Percentiles rank a stretch among this genome's conserved stretches.
Evolutionary conservation across 2,797 vertebrate species (phyloP).

Genomic region (Tadarida brasiliensis): DNA sequence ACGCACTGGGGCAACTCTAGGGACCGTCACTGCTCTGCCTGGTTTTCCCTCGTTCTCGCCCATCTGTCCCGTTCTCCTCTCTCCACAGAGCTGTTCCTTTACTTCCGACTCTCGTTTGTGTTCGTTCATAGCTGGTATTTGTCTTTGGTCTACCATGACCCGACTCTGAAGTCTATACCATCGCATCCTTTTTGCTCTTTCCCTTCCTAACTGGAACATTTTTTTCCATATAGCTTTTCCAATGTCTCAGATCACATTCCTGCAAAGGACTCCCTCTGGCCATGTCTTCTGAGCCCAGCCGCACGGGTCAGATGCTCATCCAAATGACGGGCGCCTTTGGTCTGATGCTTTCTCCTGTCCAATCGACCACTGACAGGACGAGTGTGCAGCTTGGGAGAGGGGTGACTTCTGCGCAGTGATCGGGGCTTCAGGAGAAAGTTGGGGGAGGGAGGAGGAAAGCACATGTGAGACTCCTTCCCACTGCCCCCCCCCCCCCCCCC

Average conservation of each 20-base stretch:
- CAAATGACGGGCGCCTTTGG: neutral
- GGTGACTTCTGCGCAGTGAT: neutral
- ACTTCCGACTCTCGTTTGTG: neutral
- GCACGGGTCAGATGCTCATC: neutral
- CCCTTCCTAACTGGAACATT: conserved; percentile 39
- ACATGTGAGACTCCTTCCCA: neutral
- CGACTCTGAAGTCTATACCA: neutral
- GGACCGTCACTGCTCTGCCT: neutral
- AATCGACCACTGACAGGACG: neutral
- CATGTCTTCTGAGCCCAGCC: neutral
- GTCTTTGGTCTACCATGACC: neutral
- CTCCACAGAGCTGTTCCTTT: neutral
- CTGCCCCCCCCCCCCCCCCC: rapidly evolving
- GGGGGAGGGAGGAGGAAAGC: neutral
- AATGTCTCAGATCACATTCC: neutral
- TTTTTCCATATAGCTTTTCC: neutral
- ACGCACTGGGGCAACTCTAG: neutral
- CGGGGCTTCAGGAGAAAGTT: neutral
- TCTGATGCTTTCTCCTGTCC: neutral
- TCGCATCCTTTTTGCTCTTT: neutral
- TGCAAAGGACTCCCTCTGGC: neutral
- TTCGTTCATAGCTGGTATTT: neutral
- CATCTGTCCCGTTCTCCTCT: neutral
- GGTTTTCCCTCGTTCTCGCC: neutral
- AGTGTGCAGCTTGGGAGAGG: neutral